These are phyloP conservation scores for Protomyctophum bolini DNA, from an alignment of 2,113 vertebrate genomes.

Conservation along the genomic window DNA sequence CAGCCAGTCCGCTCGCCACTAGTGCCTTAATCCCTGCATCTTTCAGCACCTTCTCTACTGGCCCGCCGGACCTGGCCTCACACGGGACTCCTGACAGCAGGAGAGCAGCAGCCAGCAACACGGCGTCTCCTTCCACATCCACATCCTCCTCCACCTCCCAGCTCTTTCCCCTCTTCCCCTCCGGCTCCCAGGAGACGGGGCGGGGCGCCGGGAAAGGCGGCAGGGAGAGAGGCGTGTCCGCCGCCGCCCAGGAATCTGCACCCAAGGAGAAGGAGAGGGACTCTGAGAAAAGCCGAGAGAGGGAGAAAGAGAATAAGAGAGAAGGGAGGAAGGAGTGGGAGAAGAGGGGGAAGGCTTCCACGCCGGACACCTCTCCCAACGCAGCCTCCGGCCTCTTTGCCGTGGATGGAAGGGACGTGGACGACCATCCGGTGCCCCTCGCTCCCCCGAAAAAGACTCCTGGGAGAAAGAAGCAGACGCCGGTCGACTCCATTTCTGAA, in stretches of 20 bases:
- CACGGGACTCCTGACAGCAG: constrained; percentile 72
- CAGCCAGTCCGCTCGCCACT: constrained; percentile 88
- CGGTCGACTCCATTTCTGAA: constrained; percentile 74
- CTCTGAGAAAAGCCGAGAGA: constrained; percentile 81
- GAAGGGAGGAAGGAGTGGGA: constrained; percentile 87
- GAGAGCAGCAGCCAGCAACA: constrained; percentile 81
- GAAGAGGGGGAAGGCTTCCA: constrained; percentile 67
- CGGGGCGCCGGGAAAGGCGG: constrained; percentile 69
- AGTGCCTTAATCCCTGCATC: constrained; percentile 95
- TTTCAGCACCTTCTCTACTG: constrained; percentile 76
- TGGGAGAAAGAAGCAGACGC: constrained; percentile 84
- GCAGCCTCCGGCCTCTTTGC: constrained; percentile 65
- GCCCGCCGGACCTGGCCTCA: constrained; percentile 59
- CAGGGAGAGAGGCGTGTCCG: constrained; percentile 80
- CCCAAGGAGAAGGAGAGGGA: constrained; percentile 87
- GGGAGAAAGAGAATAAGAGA: constrained; percentile 94
- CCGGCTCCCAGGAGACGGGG: constrained; percentile 77
- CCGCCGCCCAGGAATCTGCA: constrained; percentile 73
- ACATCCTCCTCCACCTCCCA: constrained; percentile 82
- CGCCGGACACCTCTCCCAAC: constrained; percentile 67
- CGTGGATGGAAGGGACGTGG: constrained; percentile 71
- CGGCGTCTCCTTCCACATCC: constrained; percentile 70
- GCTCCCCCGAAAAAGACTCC: constrained; percentile 73
- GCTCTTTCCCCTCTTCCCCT: constrained; percentile 75
- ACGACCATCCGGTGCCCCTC: constrained; percentile 57